These are phyloP conservation scores for Drosophila rhopaloa DNA, from an alignment of 1,140 invertebrate genomes.

Conservation along the genomic window DNA sequence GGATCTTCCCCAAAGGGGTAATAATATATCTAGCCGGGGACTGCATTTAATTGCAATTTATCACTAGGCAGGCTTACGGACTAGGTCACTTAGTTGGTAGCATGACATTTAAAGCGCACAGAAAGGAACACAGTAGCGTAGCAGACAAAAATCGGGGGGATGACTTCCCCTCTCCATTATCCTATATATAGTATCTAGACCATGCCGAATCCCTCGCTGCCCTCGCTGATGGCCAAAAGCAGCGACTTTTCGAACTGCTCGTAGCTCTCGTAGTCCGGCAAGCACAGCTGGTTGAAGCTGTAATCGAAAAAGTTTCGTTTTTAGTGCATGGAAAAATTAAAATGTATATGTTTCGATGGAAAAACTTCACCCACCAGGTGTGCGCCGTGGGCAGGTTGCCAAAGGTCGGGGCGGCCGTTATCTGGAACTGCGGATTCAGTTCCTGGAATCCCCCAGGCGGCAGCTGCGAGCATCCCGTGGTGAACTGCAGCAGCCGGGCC, in stretches of 20 bases:
- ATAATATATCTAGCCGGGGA: constrained; percentile 24
- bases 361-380: constrained; percentile 89
- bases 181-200: constrained; percentile 86
- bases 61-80: constrained; percentile 52
- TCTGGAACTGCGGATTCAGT: constrained; percentile 95
- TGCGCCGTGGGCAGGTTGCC: constrained; percentile 96
- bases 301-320: constrained; percentile 34
- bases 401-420: constrained; percentile 94
- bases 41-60: constrained; percentile 26
- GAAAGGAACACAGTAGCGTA: constrained; percentile 71
- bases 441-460: constrained; percentile 95
- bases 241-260: constrained; percentile 96
- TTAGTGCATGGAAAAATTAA: background rate
- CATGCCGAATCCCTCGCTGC: constrained; percentile 97
- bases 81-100: constrained; percentile 55
- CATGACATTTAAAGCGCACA: constrained; percentile 62
- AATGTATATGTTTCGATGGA: background rate
- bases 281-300: constrained; percentile 97
- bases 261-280: constrained; percentile 97
- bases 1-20: constrained; percentile 6
- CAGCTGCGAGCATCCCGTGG: constrained; percentile 96
- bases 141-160: constrained; percentile 53
- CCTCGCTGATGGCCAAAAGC: constrained; percentile 96
- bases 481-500: constrained; percentile 96
- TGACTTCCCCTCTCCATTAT: background rate